These are phyloP conservation scores for Zaprionus lineosus DNA, from an alignment of 2,888 invertebrate species.

Conservation along the genomic window DNA sequence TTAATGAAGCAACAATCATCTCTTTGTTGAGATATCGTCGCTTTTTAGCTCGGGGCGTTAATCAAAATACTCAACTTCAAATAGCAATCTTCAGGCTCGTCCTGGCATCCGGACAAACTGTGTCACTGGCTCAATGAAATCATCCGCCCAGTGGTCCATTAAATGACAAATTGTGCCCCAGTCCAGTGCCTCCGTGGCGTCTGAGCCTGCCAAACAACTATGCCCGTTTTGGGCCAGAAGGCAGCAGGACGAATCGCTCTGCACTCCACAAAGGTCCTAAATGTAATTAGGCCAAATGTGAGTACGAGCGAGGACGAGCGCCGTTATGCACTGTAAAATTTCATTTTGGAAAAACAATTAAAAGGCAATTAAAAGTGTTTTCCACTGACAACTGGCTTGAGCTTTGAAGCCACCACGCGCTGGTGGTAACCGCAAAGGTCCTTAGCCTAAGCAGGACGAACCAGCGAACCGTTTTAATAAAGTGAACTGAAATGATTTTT, in stretches of 20 bases:
- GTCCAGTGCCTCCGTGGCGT: neutral
- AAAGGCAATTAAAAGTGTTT: constrained; percentile 77
- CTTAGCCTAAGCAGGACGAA: constrained; percentile 28
- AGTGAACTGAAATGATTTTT: constrained; percentile 51
- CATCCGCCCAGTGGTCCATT: constrained; percentile 81
- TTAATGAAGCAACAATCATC: constrained; percentile 65
- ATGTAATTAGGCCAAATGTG: constrained; percentile 75
- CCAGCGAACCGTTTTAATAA: constrained; percentile 65
- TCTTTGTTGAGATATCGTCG: constrained; percentile 56
- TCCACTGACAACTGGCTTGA: constrained; percentile 33
- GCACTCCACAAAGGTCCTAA: constrained; percentile 47
- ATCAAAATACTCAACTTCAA: constrained; percentile 71
- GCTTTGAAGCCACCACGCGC: constrained; percentile 20
- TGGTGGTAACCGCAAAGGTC: constrained; percentile 38
- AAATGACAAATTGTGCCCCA: constrained; percentile 75
- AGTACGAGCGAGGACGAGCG: constrained; percentile 32
- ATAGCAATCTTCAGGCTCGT: constrained; percentile 3
- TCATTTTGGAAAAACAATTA: constrained; percentile 74
- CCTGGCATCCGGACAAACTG: constrained; percentile 55
- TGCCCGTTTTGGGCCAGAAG: constrained; percentile 13
- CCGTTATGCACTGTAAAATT: constrained; percentile 52
- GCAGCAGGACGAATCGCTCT: no score
- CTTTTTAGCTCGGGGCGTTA: constrained; percentile 63
- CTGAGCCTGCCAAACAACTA: constrained; percentile 2
- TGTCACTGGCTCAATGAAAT: constrained; percentile 79